These are phyloP conservation scores for Saccopteryx leptura DNA, from an alignment of 2,113 vertebrate genomes.

Conservation along the genomic window DNA sequence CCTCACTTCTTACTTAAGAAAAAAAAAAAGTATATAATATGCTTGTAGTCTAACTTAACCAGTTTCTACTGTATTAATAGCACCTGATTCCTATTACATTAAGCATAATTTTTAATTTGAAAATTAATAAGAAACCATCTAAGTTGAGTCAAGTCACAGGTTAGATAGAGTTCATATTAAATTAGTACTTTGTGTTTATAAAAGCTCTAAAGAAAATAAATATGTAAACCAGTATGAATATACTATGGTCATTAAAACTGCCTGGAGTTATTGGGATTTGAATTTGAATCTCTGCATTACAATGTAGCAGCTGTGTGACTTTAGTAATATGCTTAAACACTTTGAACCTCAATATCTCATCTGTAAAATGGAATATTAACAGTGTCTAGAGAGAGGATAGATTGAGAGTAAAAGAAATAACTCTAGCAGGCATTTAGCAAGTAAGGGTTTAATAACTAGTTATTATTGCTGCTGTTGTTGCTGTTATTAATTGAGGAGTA, in stretches of 20 bases:
- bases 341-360: slow-evolving; percentile 1
- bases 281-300: slow-evolving; percentile 30
- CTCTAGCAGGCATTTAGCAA: background rate
- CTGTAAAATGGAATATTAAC: slow-evolving; percentile 48
- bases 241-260: background rate
- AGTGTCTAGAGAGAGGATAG: background rate
- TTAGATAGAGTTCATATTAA: slow-evolving; percentile 34
- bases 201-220: slow-evolving; percentile 56
- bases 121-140: slow-evolving; percentile 68
- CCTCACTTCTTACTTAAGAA: no score
- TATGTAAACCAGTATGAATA: slow-evolving; percentile 25
- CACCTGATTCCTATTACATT: slow-evolving; percentile 55
- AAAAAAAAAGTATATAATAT: background rate
- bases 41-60: background rate
- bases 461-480: background rate
- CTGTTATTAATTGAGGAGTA: background rate
- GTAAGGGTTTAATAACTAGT: background rate
- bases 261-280: background rate
- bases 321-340: background rate
- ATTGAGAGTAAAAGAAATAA: slow-evolving; percentile 24
- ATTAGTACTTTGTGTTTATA: slow-evolving; percentile 23
- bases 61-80: slow-evolving; percentile 42
- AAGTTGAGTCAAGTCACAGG: slow-evolving; percentile 29
- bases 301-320: slow-evolving; percentile 12
- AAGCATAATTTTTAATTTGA: slow-evolving; percentile 55